Evolutionary conservation across 2,113 vertebrate species (phyloP), one percentile per base, ranked within the genome.

Genomic region (Arenaria interpres): DNA sequence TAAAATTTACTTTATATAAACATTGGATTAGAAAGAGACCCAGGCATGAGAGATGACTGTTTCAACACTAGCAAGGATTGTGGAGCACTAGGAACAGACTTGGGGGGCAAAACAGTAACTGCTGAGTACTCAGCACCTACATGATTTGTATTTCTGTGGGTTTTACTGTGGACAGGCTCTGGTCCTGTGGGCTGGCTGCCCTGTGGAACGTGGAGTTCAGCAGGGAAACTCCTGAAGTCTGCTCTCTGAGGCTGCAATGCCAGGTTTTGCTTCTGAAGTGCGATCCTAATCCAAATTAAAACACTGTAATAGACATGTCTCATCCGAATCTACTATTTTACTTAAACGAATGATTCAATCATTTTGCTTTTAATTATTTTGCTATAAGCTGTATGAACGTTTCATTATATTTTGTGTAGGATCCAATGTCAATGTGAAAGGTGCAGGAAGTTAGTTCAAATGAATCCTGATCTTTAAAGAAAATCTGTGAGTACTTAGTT

Each of bases 201-300:
- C 56, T 89, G 81, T 43, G 48, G 48, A 87, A 87, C 7, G 16
- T 25, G 48, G 10, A 51, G 30, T 30, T 89, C 43, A 56, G 33
- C 62, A 51, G 57, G 16, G 30, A 56, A 94, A 17, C 39, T 94
- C 77, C 15, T 51, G 46, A 43, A 75, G n/a, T 60, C 35, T 89
- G 57, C 30, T 72, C 43, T 79, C 57, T 39, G 23, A 92, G 57
- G 39, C 39, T 60, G 8, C 39, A 83, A 35, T 87, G n/a, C 20
- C 56, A 89, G 28, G 17, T 25, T 84, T 86, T 85, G 41, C 28
- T 85, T 85, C 35, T 90, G 25, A 85, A 60, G 30, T 48, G 35
- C 1, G 0, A 76, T 66, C 30, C 62, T 1, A 0, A 56, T 75
- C 5, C 10, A 79, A 25, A 79, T 75, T 48, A 53, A 62, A 74